Base-by-base conservation (phyloP, 2,113 vertebrate genomes). In the Tor tambroides region DNA sequence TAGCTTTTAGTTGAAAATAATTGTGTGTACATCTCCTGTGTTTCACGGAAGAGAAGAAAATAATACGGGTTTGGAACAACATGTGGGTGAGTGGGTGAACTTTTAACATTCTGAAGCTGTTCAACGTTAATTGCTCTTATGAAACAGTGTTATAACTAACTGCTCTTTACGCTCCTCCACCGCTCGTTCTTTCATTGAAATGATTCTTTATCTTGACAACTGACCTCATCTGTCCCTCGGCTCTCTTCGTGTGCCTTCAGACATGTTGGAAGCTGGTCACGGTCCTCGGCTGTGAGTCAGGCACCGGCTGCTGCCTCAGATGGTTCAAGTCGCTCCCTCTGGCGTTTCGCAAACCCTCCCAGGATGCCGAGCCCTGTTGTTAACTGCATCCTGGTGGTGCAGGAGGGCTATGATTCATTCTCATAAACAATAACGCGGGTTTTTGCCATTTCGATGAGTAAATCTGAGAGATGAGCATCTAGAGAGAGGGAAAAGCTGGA, bases 371-470 rank as follows among this genome's bases (percentile, higher is more conserved):
- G 76, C 28, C 23, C 67, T 63, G 30, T 85, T 72, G 67, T 88
- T 30, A 35, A 23, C 54, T 3, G 5, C 28, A 56, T 61, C 65
- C 32, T 49, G 19, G 67, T 61, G 23, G 51, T 15, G 26, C 54
- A n/a, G 21, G 30, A 75, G 56, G 76, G 59, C 56, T 38, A 76
- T 88, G 83, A 87, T 89, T 89, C 89, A 80, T 80, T 80, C 69
- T 91, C 80, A 87, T 85, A 90, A 90, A 91, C 87, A 89, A 85
- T 89, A 86, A 90, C 76, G 14, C 43, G 7, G 79, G 87, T 85
- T 89, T 86, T 28, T 82, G 71, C 83, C 41, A 75, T 85, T 79
- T 38, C 26, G 43, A 19, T 11, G 30, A 88, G 80, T 77, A 89
- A 76, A 89, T 87, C 65, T 87, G 49, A n/a, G 41, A 41, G 30